Percentiles rank a stretch among this genome's conserved stretches.
Conservation (phyloP, 2,797 vertebrate genomes). For the Bryconaethiops microstoma region DNA sequence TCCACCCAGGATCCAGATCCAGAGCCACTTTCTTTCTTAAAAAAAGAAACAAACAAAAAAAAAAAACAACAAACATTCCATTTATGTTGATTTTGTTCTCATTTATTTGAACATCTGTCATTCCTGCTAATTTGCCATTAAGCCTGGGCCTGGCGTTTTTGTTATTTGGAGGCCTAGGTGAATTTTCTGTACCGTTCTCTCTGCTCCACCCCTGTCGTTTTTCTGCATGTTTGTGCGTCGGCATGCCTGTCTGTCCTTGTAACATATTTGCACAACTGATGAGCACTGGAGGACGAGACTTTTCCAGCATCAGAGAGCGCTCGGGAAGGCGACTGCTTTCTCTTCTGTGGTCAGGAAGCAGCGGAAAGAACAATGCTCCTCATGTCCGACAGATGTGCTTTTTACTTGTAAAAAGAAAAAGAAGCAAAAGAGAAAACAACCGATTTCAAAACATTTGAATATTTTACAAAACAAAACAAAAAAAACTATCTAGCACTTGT, state of each 20-base stretch:
- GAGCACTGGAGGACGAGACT: slow-evolving; percentile 75
- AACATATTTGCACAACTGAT: slow-evolving; percentile 77
- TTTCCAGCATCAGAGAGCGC: slow-evolving; percentile 66
- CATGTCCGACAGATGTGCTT: slow-evolving; percentile 68
- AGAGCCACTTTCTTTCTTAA: slow-evolving; percentile 37
- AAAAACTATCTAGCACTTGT: slow-evolving; percentile 86
- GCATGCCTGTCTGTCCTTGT: slow-evolving; percentile 74
- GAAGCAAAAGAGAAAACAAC: slow-evolving; percentile 37
- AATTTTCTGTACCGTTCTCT: slow-evolving; percentile 56
- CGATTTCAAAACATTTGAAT: slow-evolving; percentile 70
- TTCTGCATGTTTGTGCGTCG: slow-evolving; percentile 75
- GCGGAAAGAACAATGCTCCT: slow-evolving; percentile 60
- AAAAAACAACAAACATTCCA: slow-evolving; percentile 60
- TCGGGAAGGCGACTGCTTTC: slow-evolving; percentile 47
- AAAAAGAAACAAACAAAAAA: slow-evolving; percentile 40
- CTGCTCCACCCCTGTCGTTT: slow-evolving; percentile 57
- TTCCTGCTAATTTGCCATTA: slow-evolving; percentile 62
- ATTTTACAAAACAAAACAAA: slow-evolving; percentile 74
- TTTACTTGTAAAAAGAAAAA: slow-evolving; percentile 68
- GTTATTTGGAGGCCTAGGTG: slow-evolving; percentile 62
- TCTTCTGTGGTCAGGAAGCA: slow-evolving; percentile 58
- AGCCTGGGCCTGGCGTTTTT: slow-evolving; percentile 55
- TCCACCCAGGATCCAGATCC: slow-evolving; percentile 44
- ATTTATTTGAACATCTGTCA: slow-evolving; percentile 60
- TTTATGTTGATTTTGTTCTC: slow-evolving; percentile 44